A percentile compares a stretch with the other conserved stretches of the same genome.
Evolutionary conservation across 2,797 vertebrate genomes (phyloP).

Genomic region (Schizopygopsis pylzovi): DNA sequence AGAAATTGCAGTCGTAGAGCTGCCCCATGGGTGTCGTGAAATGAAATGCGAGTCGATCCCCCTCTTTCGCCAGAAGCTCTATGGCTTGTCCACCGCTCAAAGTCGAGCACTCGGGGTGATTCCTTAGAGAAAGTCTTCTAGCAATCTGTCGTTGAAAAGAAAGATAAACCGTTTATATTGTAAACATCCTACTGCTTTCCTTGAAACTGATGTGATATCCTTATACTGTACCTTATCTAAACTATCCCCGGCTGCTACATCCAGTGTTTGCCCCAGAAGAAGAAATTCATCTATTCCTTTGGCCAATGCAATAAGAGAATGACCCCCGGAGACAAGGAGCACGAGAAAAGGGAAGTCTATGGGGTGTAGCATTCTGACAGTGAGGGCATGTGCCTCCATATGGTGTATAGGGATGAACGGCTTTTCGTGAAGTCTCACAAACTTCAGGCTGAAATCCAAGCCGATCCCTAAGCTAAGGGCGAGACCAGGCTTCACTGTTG

Average conservation of each 20-base stretch:
- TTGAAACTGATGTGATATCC: neutral
- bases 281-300: constrained; percentile 90
- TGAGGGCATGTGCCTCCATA: constrained; percentile 97
- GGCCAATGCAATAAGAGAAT: constrained; percentile 89
- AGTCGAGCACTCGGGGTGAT: constrained; percentile 81
- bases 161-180: neutral
- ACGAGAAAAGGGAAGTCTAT: constrained; percentile 93
- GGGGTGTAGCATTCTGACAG: constrained; percentile 82
- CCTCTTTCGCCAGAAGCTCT: constrained; percentile 86
- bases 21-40: constrained; percentile 84
- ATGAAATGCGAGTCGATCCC: constrained; percentile 73
- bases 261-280: constrained; percentile 87
- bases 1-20: constrained; percentile 87
- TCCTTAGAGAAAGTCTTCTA: constrained; percentile 86
- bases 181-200: neutral
- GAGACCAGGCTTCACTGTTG: constrained; percentile 92
- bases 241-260: constrained; percentile 90
- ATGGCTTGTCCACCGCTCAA: constrained; percentile 92
- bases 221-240: constrained; percentile 87
- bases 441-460: constrained; percentile 81
- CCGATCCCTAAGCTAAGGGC: constrained; percentile 88
- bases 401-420: constrained; percentile 96
- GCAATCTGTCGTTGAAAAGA: constrained; percentile 81
- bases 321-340: constrained; percentile 92
- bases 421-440: constrained; percentile 82